Base-by-base conservation (phyloP, 2,888 invertebrate genomes). In the Leucophenga maculata region DNA sequence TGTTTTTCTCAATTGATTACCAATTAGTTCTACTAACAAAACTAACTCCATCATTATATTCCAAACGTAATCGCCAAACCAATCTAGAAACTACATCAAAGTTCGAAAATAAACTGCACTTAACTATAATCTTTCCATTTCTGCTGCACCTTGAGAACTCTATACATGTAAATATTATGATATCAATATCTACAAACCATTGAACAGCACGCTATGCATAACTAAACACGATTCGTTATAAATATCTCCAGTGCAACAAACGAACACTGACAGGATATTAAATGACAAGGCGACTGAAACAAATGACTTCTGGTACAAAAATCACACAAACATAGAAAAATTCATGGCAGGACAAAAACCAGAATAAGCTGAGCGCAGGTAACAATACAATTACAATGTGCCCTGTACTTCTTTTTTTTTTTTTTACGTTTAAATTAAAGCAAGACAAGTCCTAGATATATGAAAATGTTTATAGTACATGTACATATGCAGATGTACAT, bases 201-300 rank as follows among this genome's bases (percentile, higher is more conserved):
- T 46, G 59, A 31, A 32, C 18, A 31, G 3, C 78, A 79, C 73
- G 77, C 72, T 72, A 75, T 75, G 79, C 78, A 79, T 80, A 79
- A 68, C 74, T 75, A 78, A 80, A 73, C 71, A 76, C 59, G 39
- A 39, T 39, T 39, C 11, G 39, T 39, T 39, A 39, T 3, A 39
- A 39, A 39, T 39, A 39, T 11, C 11, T 26, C 26, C 4, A 26
- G 26, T 26, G 26, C 26, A 26, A 2, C 26, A 59, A 14, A 57
- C 13, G 4, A 54, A 44, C 55, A 71, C 59, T 60, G 39, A 55
- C 73, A 75, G 76, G 75, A 76, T 80, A 80, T 78, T 75, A 80
- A 81, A 80, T 80, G 79, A 74, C 81, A 81, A 79, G 74, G 77
- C 77, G 77, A 81, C 78, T 78, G 81, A 79, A 59, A 67, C 75